Percentiles rank a stretch among this genome's conserved stretches.
These are phyloP conservation scores for Lynx canadensis DNA, from an alignment of 2,113 vertebrate genomes.

Conservation along the genomic window DNA sequence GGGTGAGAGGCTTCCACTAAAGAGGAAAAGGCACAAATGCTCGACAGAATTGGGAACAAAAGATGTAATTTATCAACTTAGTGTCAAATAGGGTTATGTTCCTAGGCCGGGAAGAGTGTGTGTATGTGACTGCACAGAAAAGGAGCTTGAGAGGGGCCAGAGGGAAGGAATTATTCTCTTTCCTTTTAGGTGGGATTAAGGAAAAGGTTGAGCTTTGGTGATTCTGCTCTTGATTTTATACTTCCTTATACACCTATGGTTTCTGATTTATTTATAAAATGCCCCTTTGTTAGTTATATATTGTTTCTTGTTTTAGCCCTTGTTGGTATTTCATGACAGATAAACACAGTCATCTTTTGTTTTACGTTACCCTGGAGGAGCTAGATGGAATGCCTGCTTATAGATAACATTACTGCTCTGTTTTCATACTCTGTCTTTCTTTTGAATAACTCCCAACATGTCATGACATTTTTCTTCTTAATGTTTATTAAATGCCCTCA, in stretches of 20 bases:
- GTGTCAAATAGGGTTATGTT: not conserved
- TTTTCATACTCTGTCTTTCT: slow-evolving; percentile 58
- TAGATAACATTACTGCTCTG: slow-evolving; percentile 49
- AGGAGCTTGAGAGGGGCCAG: not conserved
- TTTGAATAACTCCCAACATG: slow-evolving; percentile 60
- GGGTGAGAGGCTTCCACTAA: not conserved
- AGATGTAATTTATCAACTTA: not conserved
- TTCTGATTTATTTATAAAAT: slow-evolving; percentile 56
- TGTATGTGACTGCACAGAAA: not conserved
- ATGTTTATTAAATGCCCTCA: slow-evolving; percentile 71
- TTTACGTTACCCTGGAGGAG: slow-evolving; percentile 32
- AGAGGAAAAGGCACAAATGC: not conserved
- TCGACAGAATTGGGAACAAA: not conserved
- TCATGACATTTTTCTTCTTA: slow-evolving; percentile 71
- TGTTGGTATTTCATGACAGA: not conserved
- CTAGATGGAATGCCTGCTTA: slow-evolving; percentile 33
- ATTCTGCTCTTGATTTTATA: slow-evolving; percentile 37
- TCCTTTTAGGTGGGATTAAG: slow-evolving; percentile 36
- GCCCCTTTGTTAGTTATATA: not conserved
- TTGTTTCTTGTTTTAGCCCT: slow-evolving; percentile 24
- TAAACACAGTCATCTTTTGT: slow-evolving; percentile 47
- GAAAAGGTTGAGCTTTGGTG: not conserved
- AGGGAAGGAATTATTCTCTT: not conserved
- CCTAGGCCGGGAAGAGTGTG: not conserved
- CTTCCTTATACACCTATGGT: not conserved